These are phyloP conservation scores for Bungarus multicinctus DNA, from an alignment of 2,113 vertebrate species.

Conservation along the genomic window DNA sequence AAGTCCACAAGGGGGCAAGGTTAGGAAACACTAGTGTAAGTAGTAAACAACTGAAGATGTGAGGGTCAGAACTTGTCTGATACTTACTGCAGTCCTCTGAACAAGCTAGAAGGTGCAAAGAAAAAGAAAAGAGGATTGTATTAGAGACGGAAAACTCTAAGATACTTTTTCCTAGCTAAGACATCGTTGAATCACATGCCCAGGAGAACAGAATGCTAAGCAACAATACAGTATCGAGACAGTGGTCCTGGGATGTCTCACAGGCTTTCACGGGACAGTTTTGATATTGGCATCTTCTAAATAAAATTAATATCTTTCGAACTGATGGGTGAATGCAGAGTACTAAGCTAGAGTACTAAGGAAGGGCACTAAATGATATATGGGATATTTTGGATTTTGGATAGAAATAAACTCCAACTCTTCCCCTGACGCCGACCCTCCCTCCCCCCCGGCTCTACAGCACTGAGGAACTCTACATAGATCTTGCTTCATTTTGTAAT, in stretches of 20 bases:
- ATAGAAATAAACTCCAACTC: not conserved
- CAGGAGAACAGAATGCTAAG: not conserved
- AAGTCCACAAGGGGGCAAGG: not conserved
- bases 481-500: not conserved
- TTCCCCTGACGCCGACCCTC: not conserved
- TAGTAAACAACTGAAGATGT: not conserved
- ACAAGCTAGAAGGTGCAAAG: conserved; percentile 52
- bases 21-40: not conserved
- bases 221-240: too few relatives aligned
- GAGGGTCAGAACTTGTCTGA: not conserved
- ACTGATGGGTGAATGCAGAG: not conserved
- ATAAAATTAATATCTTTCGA: not conserved
- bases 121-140: conserved; percentile 25
- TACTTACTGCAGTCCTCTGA: conserved; percentile 67
- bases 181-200: not conserved
- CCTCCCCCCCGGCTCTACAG: not conserved
- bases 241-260: not conserved
- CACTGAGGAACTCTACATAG: not conserved
- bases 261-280: not conserved
- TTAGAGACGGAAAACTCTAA: not conserved
- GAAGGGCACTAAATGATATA: not conserved
- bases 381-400: not conserved
- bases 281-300: not conserved
- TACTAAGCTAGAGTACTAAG: not conserved
- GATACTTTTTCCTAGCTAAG: not conserved